These are phyloP conservation scores for Petrolisthes cinctipes DNA, from an alignment of 2,888 invertebrate genomes.

Conservation along the genomic window DNA sequence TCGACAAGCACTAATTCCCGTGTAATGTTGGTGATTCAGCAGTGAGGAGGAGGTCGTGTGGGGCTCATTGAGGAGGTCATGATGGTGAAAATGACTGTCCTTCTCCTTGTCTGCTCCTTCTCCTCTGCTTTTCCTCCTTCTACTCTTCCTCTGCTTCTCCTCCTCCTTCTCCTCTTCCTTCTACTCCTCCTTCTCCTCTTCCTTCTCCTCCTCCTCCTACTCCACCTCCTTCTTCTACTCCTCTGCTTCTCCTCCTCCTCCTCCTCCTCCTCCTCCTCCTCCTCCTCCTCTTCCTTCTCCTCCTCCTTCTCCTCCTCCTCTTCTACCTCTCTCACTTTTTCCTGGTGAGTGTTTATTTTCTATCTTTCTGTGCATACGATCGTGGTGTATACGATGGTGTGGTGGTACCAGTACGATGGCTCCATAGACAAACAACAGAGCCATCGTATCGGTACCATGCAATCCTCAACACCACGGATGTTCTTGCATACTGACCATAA, in stretches of 20 bases:
- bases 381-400: too few species aligned
- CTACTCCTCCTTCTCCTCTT: neutral
- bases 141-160: neutral
- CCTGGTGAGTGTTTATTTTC: too few species aligned
- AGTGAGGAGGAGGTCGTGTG: too few species aligned
- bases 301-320: slow-evolving; percentile 1
- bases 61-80: too few species aligned
- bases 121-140: neutral
- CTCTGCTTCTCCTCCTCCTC: neutral
- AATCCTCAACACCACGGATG: too few species aligned
- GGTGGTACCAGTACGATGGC: too few species aligned
- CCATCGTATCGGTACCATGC: too few species aligned
- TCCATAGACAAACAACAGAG: too few species aligned
- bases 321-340: neutral
- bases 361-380: too few species aligned
- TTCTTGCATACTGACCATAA: too few species aligned
- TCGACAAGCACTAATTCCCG: too few species aligned
- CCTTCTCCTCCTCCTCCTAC: neutral
- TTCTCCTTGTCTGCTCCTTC: neutral
- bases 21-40: too few species aligned
- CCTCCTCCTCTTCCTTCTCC: neutral
- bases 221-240: neutral
- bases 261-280: neutral
- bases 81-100: neutral
- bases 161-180: neutral